Percentiles rank a stretch among this genome's conserved stretches.
phyloP scores from a whole-genome alignment of 2,888 invertebrate genomes.

The Platycnemis pennipes region DNA sequence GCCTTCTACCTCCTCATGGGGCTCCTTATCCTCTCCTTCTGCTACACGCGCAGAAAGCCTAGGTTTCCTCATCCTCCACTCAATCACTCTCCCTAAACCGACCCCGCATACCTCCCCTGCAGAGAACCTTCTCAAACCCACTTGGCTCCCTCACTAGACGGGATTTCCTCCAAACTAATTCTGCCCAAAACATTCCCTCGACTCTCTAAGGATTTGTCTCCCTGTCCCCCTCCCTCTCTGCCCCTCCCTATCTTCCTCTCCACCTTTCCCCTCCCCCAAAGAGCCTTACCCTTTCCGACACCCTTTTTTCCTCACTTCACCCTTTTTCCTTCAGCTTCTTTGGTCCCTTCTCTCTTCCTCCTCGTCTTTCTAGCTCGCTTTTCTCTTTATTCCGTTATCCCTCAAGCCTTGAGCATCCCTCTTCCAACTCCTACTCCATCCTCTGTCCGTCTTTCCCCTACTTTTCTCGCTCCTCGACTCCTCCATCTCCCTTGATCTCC shows the following conservation, averaged over 20 bases:
- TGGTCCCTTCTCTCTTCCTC: conserved; percentile 12
- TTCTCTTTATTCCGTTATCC: conserved; percentile 72
- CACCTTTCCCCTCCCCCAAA: conserved; percentile 36
- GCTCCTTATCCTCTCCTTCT: neutral
- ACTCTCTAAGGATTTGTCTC: conserved; percentile 64
- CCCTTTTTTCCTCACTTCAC: neutral
- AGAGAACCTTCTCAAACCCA: neutral
- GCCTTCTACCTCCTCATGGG: neutral
- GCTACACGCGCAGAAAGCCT: neutral
- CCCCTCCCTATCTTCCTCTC: conserved; percentile 56
- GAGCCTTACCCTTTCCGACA: too few species aligned
- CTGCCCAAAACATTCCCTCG: conserved; percentile 56
- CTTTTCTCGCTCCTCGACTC: neutral
- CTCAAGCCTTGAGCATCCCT: conserved; percentile 44
- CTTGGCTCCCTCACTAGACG: conserved; percentile 10
- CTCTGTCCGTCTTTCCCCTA: conserved; percentile 40
- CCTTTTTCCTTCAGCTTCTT: conserved; percentile 45
- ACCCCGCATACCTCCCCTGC: neutral
- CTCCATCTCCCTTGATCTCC: neutral
- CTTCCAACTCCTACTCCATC: conserved; percentile 30
- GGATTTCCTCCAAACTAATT: conserved; percentile 55
- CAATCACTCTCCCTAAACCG: neutral
- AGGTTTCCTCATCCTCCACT: neutral
- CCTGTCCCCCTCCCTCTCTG: conserved; percentile 68
- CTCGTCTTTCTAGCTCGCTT: neutral